phyloP scores from a whole-genome alignment of 2,888 invertebrate species.

The Tuberolachnus salignus region DNA sequence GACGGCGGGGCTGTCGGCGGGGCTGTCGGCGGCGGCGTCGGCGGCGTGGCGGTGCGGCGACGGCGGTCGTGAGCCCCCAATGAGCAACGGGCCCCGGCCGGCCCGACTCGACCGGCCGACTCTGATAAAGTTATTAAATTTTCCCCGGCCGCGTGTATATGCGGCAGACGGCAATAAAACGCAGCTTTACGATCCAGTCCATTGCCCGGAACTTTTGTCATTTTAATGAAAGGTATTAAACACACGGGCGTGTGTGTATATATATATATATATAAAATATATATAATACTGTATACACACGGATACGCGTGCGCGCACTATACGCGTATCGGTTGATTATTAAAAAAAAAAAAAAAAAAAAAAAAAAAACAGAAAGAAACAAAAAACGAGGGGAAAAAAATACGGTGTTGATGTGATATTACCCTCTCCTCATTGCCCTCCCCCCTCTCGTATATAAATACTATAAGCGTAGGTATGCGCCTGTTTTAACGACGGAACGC shows the following conservation, averaged over 20 bases:
- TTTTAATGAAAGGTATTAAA: conserved; percentile 57
- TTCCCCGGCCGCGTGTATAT: background rate
- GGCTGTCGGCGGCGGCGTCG: too few species aligned
- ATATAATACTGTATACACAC: too few species aligned
- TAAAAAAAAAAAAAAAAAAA: conserved; percentile 13
- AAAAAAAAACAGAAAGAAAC: background rate
- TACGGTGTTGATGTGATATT: conserved; percentile 36
- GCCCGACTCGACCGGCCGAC: conserved; percentile 11
- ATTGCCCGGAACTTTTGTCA: conserved; percentile 53
- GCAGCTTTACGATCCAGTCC: conserved; percentile 47
- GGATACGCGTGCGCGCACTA: too few species aligned
- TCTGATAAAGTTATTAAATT: conserved; percentile 56
- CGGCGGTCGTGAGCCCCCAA: background rate
- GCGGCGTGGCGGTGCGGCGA: background rate
- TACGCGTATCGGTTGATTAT: conserved; percentile 46
- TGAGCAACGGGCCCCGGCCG: conserved; percentile 7
- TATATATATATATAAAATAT: too few species aligned
- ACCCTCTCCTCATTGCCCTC: too few species aligned
- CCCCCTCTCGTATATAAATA: too few species aligned
- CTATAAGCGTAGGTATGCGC: too few species aligned
- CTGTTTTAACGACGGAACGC: conserved; percentile 38
- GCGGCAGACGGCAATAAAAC: conserved; percentile 55
- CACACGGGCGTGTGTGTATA: conserved; percentile 35
- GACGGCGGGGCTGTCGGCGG: background rate
- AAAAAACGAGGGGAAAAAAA: background rate